Percentiles rank a stretch among this genome's conserved stretches.
These are phyloP conservation scores for Amiota minor DNA, from an alignment of 2,888 invertebrate species.

Conservation along the genomic window DNA sequence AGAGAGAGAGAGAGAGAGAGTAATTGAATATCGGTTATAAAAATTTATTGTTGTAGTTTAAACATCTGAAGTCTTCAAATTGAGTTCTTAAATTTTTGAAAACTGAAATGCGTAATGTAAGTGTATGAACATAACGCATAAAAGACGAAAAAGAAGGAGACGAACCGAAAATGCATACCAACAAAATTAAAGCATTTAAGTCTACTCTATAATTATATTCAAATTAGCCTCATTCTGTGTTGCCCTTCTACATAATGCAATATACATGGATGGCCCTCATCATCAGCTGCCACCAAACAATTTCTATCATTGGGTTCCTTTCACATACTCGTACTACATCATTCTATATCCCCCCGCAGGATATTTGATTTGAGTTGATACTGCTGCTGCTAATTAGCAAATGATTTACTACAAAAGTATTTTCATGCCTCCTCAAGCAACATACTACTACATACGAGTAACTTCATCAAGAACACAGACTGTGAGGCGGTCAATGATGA, in stretches of 20 bases:
- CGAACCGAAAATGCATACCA: no score
- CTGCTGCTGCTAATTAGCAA: constrained; percentile 60
- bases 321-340: background rate
- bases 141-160: no score
- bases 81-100: no score
- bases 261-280: background rate
- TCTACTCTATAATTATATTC: constrained; percentile 54
- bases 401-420: constrained; percentile 60
- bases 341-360: background rate
- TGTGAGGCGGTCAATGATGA: background rate
- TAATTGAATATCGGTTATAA: no score
- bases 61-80: no score
- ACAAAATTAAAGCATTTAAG: background rate
- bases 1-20: no score
- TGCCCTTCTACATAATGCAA: background rate
- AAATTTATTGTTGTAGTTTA: no score
- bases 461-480: background rate
- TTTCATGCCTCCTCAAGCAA: constrained; percentile 44
- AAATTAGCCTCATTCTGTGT: constrained; percentile 54
- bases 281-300: background rate
- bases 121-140: no score
- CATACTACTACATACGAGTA: constrained; percentile 26
- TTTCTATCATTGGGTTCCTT: background rate
- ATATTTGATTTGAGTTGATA: background rate
- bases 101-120: no score